phyloP scores from a whole-genome alignment of 2,797 vertebrate genomes.

The Varecia variegata region DNA sequence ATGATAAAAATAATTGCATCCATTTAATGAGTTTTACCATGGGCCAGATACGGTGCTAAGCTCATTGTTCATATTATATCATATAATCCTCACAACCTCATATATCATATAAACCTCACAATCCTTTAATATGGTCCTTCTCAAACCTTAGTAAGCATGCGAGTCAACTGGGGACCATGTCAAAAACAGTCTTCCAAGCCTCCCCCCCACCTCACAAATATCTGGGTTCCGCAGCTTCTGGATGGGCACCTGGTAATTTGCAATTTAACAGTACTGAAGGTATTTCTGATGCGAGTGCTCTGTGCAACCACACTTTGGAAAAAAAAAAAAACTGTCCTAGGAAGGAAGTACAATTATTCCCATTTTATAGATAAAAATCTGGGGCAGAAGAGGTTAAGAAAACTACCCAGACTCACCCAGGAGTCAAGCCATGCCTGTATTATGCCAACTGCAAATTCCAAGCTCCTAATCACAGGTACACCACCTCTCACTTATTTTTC shows the following conservation, averaged over 20 bases:
- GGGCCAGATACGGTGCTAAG: rapidly evolving
- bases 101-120: too few relatives aligned
- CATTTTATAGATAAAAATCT: background rate
- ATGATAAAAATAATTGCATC: background rate
- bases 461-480: background rate
- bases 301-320: background rate
- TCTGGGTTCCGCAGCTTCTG: too few relatives aligned
- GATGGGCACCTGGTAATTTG: rapidly evolving
- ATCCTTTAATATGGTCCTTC: background rate
- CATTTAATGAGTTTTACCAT: background rate
- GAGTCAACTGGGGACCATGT: background rate
- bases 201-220: background rate
- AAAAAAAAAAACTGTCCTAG: background rate
- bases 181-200: background rate
- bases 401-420: background rate
- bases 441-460: background rate
- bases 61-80: rapidly evolving
- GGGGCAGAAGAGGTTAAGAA: background rate
- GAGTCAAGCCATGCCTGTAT: background rate
- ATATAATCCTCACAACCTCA: too few relatives aligned
- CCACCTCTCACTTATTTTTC: background rate
- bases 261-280: background rate
- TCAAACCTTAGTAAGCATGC: background rate
- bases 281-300: background rate
- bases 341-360: background rate